phyloP scores from a whole-genome alignment of 1,140 invertebrate genomes.

The Drosophila ohnishii region DNA sequence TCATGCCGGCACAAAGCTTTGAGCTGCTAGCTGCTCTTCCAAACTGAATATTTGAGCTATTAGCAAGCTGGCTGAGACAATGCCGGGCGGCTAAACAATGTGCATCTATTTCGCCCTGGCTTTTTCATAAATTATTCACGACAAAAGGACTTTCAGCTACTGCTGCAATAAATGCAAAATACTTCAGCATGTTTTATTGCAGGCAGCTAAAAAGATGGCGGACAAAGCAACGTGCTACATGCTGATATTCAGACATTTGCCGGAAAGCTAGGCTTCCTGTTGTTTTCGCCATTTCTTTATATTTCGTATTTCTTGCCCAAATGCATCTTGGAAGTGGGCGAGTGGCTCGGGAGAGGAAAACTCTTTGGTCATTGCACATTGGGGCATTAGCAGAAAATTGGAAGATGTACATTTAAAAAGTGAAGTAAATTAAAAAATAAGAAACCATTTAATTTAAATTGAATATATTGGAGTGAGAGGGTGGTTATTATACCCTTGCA shows the following conservation, averaged over 20 bases:
- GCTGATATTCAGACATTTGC: conserved; percentile 23
- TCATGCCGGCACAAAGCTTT: conserved; percentile 45
- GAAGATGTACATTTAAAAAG: not conserved
- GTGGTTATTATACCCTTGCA: no score
- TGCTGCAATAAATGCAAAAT: conserved; percentile 57
- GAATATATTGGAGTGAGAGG: rapidly evolving
- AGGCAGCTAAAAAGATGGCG: conserved; percentile 48
- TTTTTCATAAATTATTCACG: conserved; percentile 74
- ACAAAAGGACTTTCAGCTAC: conserved; percentile 57
- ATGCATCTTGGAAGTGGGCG: conserved; percentile 20
- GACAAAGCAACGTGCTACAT: conserved; percentile 29
- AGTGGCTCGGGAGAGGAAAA: not conserved
- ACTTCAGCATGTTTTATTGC: conserved; percentile 58
- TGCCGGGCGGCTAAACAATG: conserved; percentile 55
- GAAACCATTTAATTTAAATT: not conserved
- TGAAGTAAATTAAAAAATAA: not conserved
- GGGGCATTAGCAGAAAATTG: not conserved
- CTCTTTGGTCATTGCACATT: not conserved
- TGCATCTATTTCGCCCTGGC: conserved; percentile 42
- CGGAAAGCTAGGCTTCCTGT: conserved; percentile 24
- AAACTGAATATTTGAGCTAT: conserved; percentile 61
- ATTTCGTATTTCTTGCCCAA: conserved; percentile 13
- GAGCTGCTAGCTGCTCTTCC: conserved; percentile 3
- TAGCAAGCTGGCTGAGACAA: conserved; percentile 47
- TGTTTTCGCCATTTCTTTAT: conserved; percentile 27